Evolutionary conservation across 2,888 invertebrate genomes (phyloP).

Genomic region (Callosobruchus maculatus): DNA sequence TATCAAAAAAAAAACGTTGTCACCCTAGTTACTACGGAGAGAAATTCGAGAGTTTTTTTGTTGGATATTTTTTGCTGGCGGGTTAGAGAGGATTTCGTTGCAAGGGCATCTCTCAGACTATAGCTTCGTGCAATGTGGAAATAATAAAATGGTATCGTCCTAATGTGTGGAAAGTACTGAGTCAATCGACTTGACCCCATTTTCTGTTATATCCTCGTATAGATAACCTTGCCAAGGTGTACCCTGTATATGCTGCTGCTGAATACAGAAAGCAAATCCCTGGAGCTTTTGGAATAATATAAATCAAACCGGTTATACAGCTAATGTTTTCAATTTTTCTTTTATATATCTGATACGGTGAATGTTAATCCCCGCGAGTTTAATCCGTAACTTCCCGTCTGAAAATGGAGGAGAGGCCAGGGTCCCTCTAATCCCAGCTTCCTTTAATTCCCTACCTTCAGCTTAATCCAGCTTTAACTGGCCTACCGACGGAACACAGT

Average conservation of each 20-base stretch:
- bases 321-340: constrained; percentile 37
- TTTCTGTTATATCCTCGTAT: too few species aligned
- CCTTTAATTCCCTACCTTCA: constrained; percentile 52
- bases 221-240: too few species aligned
- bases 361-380: constrained; percentile 47
- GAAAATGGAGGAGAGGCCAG: constrained; percentile 42
- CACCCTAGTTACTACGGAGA: too few species aligned
- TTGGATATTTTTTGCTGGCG: too few species aligned
- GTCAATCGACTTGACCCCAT: too few species aligned
- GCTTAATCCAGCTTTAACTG: constrained; percentile 51
- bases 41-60: too few species aligned
- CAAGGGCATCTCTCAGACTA: too few species aligned
- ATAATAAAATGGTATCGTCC: too few species aligned
- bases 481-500: constrained; percentile 39
- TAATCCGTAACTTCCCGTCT: constrained; percentile 49
- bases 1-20: too few species aligned
- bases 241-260: neutral
- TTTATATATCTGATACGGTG: constrained; percentile 45
- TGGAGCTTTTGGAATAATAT: neutral
- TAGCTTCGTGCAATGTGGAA: too few species aligned
- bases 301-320: neutral
- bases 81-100: too few species aligned
- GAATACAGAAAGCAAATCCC: neutral
- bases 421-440: constrained; percentile 49
- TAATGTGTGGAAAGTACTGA: too few species aligned